These are phyloP conservation scores for Marasmarcha lunaedactyla DNA, from an alignment of 2,888 invertebrate species.

Conservation along the genomic window DNA sequence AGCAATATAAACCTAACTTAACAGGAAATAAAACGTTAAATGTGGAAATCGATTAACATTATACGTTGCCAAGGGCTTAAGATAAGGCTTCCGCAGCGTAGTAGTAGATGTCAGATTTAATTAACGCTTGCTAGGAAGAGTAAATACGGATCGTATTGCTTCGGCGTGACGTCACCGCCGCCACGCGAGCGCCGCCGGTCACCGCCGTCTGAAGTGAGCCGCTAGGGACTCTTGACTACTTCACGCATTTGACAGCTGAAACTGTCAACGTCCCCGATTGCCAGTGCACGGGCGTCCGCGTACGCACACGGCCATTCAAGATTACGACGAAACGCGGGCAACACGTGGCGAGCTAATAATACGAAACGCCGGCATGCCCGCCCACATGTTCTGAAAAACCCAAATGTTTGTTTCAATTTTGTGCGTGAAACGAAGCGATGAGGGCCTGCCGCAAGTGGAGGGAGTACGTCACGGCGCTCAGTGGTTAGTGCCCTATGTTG, in stretches of 20 bases:
- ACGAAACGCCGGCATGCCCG: slow-evolving; percentile 24
- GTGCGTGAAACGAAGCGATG: slow-evolving; percentile 39
- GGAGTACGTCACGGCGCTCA: slow-evolving; percentile 60
- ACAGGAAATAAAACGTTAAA: too few relatives aligned
- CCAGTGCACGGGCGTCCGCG: neutral
- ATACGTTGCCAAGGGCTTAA: neutral
- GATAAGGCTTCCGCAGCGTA: neutral
- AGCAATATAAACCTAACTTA: too few relatives aligned
- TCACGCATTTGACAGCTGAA: neutral
- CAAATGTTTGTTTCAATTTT: slow-evolving; percentile 53
- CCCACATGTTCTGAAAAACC: slow-evolving; percentile 32
- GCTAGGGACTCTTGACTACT: too few relatives aligned
- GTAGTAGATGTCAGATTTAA: neutral
- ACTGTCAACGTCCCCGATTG: neutral
- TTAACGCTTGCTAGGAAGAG: neutral
- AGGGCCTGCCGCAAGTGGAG: slow-evolving; percentile 56
- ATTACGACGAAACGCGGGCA: slow-evolving; percentile 43
- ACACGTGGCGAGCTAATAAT: slow-evolving; percentile 59
- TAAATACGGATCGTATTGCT: neutral
- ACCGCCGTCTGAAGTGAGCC: too few relatives aligned
- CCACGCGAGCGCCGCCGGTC: neutral
- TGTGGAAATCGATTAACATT: too few relatives aligned
- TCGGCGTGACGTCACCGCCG: neutral
- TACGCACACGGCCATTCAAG: slow-evolving; percentile 28
- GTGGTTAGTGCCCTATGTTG: slow-evolving; percentile 38